These are phyloP conservation scores for Tenthredo amoena DNA, from an alignment of 2,888 invertebrate genomes.

Conservation along the genomic window DNA sequence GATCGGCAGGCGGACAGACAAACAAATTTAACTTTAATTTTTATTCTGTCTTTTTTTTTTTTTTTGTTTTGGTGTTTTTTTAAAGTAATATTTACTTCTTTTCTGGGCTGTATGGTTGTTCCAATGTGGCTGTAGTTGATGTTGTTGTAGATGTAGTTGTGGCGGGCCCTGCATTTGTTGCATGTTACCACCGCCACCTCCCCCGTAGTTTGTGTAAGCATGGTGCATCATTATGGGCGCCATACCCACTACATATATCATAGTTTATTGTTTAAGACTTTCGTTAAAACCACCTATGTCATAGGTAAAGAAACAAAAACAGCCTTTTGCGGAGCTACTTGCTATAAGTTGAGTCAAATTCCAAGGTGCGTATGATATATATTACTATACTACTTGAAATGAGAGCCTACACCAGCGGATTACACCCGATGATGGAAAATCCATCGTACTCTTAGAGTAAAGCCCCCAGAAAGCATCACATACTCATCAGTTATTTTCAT, in stretches of 20 bases:
- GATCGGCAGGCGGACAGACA: slow-evolving; percentile 64
- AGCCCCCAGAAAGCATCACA: not conserved
- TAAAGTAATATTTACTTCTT: slow-evolving; percentile 79
- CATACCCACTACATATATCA: slow-evolving; percentile 78
- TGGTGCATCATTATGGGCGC: slow-evolving; percentile 80
- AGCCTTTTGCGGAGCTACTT: slow-evolving; percentile 46
- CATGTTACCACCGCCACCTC: slow-evolving; percentile 80
- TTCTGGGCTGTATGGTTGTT: slow-evolving; percentile 78
- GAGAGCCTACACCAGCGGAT: slow-evolving; percentile 18
- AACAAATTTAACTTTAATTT: slow-evolving; percentile 62
- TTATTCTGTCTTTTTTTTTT: slow-evolving; percentile 54
- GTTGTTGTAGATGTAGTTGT: slow-evolving; percentile 78
- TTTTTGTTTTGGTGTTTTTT: slow-evolving; percentile 57
- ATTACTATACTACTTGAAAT: slow-evolving; percentile 20
- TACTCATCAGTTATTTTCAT: not conserved
- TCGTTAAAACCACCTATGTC: slow-evolving; percentile 63
- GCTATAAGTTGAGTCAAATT: slow-evolving; percentile 11
- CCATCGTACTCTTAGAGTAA: not conserved
- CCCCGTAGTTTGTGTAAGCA: slow-evolving; percentile 82
- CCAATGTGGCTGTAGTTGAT: slow-evolving; percentile 79
- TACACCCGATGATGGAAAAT: not conserved
- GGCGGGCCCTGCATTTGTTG: slow-evolving; percentile 80
- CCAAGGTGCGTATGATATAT: slow-evolving; percentile 6
- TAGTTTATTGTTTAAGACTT: slow-evolving; percentile 71
- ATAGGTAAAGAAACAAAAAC: slow-evolving; percentile 65